Conservation (phyloP, 2,888 invertebrate genomes). For the Dysmachus trigonus region DNA sequence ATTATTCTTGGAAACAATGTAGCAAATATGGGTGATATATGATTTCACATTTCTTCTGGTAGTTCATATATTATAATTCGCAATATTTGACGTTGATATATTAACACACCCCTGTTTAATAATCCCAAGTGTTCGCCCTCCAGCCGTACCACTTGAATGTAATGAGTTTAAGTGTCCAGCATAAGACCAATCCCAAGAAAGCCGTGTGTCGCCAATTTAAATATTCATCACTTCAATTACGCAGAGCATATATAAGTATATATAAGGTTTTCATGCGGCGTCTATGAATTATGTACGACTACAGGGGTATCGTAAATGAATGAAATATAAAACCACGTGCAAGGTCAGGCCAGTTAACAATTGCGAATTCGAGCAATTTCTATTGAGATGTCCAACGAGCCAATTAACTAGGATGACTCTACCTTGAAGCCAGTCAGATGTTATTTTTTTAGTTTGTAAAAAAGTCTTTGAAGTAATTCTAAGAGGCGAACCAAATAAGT, state of each 20-base stretch:
- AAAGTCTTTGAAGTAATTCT: not conserved
- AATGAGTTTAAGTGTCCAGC: not conserved
- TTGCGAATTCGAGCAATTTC: not conserved
- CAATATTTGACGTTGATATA: not conserved
- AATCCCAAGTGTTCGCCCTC: not conserved
- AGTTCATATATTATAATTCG: not conserved
- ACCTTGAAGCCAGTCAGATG: not conserved
- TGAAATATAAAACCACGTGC: not conserved
- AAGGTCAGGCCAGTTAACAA: not conserved
- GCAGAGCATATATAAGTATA: not conserved
- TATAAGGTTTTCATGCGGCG: not conserved
- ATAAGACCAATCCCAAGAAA: not conserved
- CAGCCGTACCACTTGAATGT: not conserved
- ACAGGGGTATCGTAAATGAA: not conserved
- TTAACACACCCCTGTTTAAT: not conserved
- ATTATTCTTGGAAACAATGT: not conserved
- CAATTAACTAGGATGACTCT: not conserved
- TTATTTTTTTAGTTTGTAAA: not conserved
- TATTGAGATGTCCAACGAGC: conserved; percentile 2
- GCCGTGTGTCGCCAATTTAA: not conserved
- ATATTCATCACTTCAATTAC: not conserved
- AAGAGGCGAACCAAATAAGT: not conserved
- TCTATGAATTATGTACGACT: not conserved
- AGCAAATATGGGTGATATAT: not conserved
- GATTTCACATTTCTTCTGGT: not conserved